Percentiles rank a stretch among this genome's conserved stretches.
phyloP scores from a whole-genome alignment of 2,797 vertebrate species.

The Threskiornis aethiopicus region DNA sequence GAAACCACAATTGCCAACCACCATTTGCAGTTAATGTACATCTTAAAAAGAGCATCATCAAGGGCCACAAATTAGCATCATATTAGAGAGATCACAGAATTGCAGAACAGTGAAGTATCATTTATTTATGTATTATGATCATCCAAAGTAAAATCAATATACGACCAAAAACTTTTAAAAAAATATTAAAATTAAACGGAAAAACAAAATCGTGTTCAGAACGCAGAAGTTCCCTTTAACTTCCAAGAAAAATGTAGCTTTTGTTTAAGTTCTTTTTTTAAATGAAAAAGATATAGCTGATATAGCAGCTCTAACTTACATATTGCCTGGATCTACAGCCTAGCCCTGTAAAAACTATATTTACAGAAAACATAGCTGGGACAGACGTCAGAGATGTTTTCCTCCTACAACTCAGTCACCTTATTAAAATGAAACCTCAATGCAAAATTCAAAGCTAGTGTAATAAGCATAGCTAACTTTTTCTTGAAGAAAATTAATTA shows the following conservation, averaged over 20 bases:
- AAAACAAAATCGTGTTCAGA: background rate
- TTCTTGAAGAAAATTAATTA: slow-evolving; percentile 14
- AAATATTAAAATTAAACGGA: background rate
- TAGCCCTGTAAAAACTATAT: background rate
- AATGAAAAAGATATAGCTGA: background rate
- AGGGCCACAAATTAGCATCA: background rate
- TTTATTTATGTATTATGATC: background rate
- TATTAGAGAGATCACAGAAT: background rate
- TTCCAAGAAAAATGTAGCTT: background rate
- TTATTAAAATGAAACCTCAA: slow-evolving; percentile 7
- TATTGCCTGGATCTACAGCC: background rate
- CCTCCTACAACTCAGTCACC: background rate
- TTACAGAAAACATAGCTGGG: background rate
- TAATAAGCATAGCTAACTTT: background rate
- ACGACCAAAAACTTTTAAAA: background rate
- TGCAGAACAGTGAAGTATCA: background rate
- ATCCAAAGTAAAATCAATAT: background rate
- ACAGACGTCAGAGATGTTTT: background rate
- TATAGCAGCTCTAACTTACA: background rate
- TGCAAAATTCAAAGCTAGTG: background rate
- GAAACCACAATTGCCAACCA: background rate
- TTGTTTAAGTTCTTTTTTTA: background rate
- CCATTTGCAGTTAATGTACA: background rate
- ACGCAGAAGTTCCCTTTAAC: background rate
- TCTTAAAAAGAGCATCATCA: background rate